Conservation (phyloP, 2,113 vertebrate species). For the Phoxinus phoxinus region DNA sequence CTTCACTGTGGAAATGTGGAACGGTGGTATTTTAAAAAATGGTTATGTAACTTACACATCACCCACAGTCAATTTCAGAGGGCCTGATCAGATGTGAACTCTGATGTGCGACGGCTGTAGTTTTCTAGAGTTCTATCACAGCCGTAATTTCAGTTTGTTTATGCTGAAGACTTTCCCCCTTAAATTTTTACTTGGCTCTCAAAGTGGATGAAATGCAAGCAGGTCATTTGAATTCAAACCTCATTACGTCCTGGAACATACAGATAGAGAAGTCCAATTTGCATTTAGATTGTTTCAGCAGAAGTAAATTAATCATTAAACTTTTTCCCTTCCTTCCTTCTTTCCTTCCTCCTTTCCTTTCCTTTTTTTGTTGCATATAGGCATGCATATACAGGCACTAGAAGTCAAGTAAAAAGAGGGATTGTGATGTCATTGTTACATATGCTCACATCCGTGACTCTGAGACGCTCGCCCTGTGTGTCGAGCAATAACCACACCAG, state of each 20-base stretch:
- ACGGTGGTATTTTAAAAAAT: not conserved
- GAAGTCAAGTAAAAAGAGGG: not conserved
- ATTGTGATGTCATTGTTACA: not conserved
- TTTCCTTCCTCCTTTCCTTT: not conserved
- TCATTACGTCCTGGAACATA: conserved; percentile 78
- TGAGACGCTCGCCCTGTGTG: not conserved
- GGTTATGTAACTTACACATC: conserved; percentile 14
- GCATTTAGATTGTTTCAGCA: conserved; percentile 84
- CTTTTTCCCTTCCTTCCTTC: conserved; percentile 46
- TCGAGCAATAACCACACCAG: not conserved
- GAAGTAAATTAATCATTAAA: conserved; percentile 79
- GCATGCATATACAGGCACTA: conserved; percentile 39
- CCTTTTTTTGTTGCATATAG: conserved; percentile 18
- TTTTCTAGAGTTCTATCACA: conserved; percentile 10
- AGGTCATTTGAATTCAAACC: conserved; percentile 78
- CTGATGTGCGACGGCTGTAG: not conserved
- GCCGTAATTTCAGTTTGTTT: conserved; percentile 68
- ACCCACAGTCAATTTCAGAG: conserved; percentile 10
- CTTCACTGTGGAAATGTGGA: not conserved
- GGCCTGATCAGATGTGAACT: conserved; percentile 8
- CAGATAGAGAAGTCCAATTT: conserved; percentile 81
- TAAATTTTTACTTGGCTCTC: conserved; percentile 73
- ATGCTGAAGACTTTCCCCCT: conserved; percentile 64
- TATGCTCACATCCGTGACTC: not conserved
- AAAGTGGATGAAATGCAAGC: conserved; percentile 71